Base-by-base conservation (phyloP, 1,140 invertebrate species). In the Conopomorpha cramerella region DNA sequence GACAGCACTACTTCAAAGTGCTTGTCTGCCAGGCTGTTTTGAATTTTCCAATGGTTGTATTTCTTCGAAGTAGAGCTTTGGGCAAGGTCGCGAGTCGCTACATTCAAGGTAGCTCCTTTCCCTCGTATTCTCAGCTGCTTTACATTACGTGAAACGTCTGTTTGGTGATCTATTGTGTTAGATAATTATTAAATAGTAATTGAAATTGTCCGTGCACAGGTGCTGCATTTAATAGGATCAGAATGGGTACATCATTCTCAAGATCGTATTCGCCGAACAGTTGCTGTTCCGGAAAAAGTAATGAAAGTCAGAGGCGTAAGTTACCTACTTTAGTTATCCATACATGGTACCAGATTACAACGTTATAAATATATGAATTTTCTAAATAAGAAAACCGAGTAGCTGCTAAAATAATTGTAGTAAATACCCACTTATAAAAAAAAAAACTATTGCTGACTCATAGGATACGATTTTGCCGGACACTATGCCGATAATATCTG, bases 221-320 rank as follows among this genome's bases (percentile, higher is more conserved):
- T 28, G 25, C 41, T 18, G 16, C 34, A 14, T 2, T 29, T 26
- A 36, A 34, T 26, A 36, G n/a, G 15, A 36, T 11, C 35, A 72
- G 40, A 48, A 78, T 78, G 76, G 76, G 76, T 36, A 70, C 61
- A 45, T 73, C 71, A 15, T 62, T 56, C 45, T 72, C 71, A 25
- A 74, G 60, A 50, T 73, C 80, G 8, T 80, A 81, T 53, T 77
- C 80, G 7, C 80, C 80, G 8, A 81, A 81, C 38, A 74, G 49
- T 46, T 48, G 45, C 6, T 49, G 46, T 41, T 55, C 19, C 7
- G 23, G 18, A 41, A 49, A 41, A 30, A 37, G 34, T 29, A 38
- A 38, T 23, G 55, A 50, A 43, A 52, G 34, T 39, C 43, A 66
- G 71, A 42, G 60, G 61, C n/a, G n/a, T 68, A 45, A 16, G 28